Evolutionary conservation across 2,113 vertebrate species (phyloP), one percentile per base, ranked within the genome.

Genomic region (Callionymus lyra): DNA sequence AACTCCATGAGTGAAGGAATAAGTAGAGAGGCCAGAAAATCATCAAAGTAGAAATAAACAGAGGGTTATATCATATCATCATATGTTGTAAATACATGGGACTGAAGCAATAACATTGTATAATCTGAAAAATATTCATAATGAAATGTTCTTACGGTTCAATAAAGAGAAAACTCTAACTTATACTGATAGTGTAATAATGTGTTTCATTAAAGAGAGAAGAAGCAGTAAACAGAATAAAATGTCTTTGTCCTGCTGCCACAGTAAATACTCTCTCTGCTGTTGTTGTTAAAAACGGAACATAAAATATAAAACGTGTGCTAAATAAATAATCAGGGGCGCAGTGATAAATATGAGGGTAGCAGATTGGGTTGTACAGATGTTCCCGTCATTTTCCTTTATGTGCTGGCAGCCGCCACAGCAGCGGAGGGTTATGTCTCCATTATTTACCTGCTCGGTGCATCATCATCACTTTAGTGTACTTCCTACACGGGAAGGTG

Each of bases 401-500:
- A 51, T 57, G 50, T 36, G 34, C 41, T 52, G 35, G 55, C 52
- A 52, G 46, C 36, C 32, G 44, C 21, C 11, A 11, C n/a, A 31
- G 18, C 41, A 32, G 51, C 14, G 12, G 44, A 38, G 53, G 41
- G 33, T 34, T 21, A 43, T 10, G 27, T 21, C 17, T 1, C 44
- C 18, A 44, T 47, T 50, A 27, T 27, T 27, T 61, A 77, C 76
- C 80, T 80, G 72, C 70, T 72, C 58, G 47, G 65, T 80, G 80
- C 70, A 83, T 76, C 79, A 80, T 80, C 27, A 49, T 6, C 42
- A 83, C 80, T 70, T 79, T 82, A 38, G 77, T 82, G 68, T 81
- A 80, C 54, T 72, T 66, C 34, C 57, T 74, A 9, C 81, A 80
- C 47, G 81, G 17, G 68, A 85, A 82, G 53, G 41, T 67, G 15